phyloP scores from a whole-genome alignment of 2,888 invertebrate species.

The Mesoligia furuncula region DNA sequence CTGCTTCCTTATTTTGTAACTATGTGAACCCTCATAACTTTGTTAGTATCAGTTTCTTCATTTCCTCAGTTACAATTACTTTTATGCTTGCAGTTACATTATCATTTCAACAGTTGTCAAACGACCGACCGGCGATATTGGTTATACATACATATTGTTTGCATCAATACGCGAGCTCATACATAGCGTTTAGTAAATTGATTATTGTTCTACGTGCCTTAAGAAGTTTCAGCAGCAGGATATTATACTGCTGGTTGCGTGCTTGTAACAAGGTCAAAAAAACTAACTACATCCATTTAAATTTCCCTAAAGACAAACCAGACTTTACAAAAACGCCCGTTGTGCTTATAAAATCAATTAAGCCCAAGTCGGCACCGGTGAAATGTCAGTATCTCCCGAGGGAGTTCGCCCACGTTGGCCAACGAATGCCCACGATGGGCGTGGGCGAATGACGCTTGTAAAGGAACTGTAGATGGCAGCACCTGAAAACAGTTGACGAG shows the following conservation, averaged over 20 bases:
- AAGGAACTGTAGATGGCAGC: constrained; percentile 37
- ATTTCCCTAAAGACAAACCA: constrained; percentile 31
- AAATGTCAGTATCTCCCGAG: constrained; percentile 52
- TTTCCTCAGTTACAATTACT: constrained; percentile 3
- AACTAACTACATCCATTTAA: background rate
- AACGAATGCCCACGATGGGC: background rate
- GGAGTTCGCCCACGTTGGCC: constrained; percentile 51
- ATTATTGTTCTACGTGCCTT: background rate
- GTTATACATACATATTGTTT: background rate
- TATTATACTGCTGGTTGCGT: no score
- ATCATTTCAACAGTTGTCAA: background rate
- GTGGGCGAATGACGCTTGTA: constrained; percentile 45
- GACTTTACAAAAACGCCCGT: constrained; percentile 22
- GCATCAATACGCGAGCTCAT: background rate
- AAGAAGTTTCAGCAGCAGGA: background rate
- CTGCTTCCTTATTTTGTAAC: constrained; percentile 35
- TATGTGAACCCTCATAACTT: constrained; percentile 1
- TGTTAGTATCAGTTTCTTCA: constrained; percentile 6
- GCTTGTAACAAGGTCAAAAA: background rate
- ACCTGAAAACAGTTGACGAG: constrained; percentile 31
- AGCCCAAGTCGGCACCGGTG: constrained; percentile 22
- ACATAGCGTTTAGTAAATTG: background rate
- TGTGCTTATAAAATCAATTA: constrained; percentile 53
- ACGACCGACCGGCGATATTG: background rate
- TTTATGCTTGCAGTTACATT: background rate